Conservation (phyloP, 2,113 vertebrate species). For the Tetrao urogallus region DNA sequence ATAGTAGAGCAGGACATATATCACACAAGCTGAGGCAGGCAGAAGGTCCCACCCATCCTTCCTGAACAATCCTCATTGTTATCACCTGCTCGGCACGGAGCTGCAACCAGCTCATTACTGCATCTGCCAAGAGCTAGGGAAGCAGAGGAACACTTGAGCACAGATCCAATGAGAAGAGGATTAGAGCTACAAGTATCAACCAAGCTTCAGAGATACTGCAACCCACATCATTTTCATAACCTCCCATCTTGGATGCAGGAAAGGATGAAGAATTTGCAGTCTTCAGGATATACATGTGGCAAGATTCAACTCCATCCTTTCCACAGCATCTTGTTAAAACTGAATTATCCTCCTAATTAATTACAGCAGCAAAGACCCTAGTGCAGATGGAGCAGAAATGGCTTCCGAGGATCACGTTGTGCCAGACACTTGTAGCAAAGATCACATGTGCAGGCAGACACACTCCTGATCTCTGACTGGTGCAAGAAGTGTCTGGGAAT, state of each 20-base stretch:
- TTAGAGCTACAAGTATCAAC: constrained; percentile 66
- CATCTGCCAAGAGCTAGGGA: constrained; percentile 56
- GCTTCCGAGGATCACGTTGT: constrained; percentile 37
- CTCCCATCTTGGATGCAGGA: constrained; percentile 10
- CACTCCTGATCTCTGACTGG: constrained; percentile 17
- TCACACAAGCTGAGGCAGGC: constrained; percentile 59
- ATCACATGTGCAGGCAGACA: constrained; percentile 48
- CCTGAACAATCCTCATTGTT: constrained; percentile 69
- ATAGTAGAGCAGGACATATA: constrained; percentile 29
- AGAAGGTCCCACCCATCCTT: constrained; percentile 57
- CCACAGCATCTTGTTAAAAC: background rate
- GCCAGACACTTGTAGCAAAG: constrained; percentile 66
- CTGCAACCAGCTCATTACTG: constrained; percentile 54
- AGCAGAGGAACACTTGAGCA: constrained; percentile 52
- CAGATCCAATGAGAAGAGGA: constrained; percentile 40
- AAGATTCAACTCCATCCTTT: background rate
- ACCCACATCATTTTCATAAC: constrained; percentile 66
- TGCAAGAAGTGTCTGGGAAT: constrained; percentile 69
- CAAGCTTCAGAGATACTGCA: constrained; percentile 47
- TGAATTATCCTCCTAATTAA: background rate
- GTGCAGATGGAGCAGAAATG: background rate
- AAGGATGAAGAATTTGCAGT: background rate
- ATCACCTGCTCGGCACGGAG: constrained; percentile 29
- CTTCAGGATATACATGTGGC: background rate
- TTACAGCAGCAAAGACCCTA: constrained; percentile 50